These are phyloP conservation scores for Alaudala cheleensis DNA, from an alignment of 2,113 vertebrate genomes.

Conservation along the genomic window DNA sequence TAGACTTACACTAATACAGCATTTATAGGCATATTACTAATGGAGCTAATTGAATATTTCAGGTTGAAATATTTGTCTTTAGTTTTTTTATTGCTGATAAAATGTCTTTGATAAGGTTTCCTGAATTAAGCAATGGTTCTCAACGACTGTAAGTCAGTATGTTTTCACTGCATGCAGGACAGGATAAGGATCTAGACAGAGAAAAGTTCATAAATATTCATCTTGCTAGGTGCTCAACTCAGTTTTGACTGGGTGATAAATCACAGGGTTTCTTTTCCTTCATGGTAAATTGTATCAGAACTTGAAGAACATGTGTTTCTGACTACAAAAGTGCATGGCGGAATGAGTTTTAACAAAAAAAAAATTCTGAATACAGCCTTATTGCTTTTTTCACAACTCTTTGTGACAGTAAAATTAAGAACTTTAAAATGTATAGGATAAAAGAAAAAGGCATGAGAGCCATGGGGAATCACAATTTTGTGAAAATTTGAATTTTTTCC, in stretches of 20 bases:
- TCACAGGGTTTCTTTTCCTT: not conserved
- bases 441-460: not conserved
- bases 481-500: not conserved
- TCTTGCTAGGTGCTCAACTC: not conserved
- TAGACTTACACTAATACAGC: not conserved
- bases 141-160: not conserved
- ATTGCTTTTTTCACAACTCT: not conserved
- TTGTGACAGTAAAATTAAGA: not conserved
- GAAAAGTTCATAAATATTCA: constrained; percentile 39
- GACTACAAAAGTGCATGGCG: not conserved
- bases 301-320: not conserved
- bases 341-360: not conserved
- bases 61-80: not conserved
- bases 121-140: not conserved
- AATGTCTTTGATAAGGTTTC: not conserved
- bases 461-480: not conserved
- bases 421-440: not conserved
- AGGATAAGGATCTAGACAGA: not conserved
- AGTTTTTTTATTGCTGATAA: not conserved
- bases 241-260: constrained; percentile 25
- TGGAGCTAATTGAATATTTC: not conserved
- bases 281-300: not conserved
- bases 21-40: not conserved
- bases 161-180: not conserved
- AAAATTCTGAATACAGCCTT: not conserved